These are phyloP conservation scores for Plumapathes pennacea DNA, from an alignment of 92 coral and sea anemone genomes.

Conservation along the genomic window DNA sequence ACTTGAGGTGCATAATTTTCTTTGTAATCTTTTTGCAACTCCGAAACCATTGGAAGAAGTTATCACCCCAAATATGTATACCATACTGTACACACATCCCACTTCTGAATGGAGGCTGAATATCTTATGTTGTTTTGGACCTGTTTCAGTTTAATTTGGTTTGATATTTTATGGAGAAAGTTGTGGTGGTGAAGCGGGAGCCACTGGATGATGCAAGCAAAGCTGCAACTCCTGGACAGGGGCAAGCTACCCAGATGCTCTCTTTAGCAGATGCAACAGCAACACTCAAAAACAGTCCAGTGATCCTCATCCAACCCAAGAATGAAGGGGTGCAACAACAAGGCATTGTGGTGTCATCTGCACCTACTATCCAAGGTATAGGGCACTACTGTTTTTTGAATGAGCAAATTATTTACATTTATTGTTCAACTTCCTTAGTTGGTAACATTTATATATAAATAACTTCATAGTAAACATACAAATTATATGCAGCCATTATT, in stretches of 20 bases:
- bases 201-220: slow-evolving; percentile 71
- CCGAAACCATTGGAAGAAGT: too few relatives aligned
- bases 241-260: too few relatives aligned
- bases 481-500: too few relatives aligned
- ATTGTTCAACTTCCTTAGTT: not conserved
- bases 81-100: too few relatives aligned
- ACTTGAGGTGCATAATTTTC: too few relatives aligned
- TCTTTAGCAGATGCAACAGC: slow-evolving; percentile 10
- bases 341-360: slow-evolving; percentile 7
- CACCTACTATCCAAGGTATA: too few relatives aligned
- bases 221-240: slow-evolving; percentile 24
- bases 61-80: too few relatives aligned
- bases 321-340: slow-evolving; percentile 9
- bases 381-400: not conserved
- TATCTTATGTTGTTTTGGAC: too few relatives aligned
- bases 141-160: too few relatives aligned
- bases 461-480: too few relatives aligned
- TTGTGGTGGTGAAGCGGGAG: slow-evolving; percentile 87
- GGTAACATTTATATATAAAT: slow-evolving; percentile 1
- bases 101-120: too few relatives aligned
- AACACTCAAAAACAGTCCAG: slow-evolving; percentile 19
- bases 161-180: slow-evolving; percentile 84
- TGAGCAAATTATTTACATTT: not conserved
- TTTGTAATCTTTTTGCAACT: too few relatives aligned
- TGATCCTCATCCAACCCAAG: slow-evolving; percentile 27